Evolutionary conservation across 2,113 vertebrate species (phyloP), one percentile per base, ranked within the genome.

Genomic region (Helogale parvula): DNA sequence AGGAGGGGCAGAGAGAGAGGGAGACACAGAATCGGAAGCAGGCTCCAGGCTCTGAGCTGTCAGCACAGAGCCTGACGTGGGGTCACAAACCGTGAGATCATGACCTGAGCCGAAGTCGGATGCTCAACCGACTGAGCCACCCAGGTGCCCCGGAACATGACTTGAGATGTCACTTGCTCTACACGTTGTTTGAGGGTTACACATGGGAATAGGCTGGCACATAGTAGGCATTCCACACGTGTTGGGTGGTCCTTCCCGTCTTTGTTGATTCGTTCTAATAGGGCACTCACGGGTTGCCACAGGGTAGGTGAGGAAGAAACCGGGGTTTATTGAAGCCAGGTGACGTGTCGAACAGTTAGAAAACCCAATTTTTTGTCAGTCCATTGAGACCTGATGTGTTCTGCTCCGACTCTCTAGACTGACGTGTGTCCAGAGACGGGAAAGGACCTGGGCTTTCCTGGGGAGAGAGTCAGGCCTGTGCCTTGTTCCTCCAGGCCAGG

Each of bases 351-450:
- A 4, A 16, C 5, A 4, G 4, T 31, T 27, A 72, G 4, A 80
- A 29, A 1, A 1, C 15, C 10, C 4, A 0, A 15, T 23, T 50
- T 63, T 63, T 52, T 1, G 0, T 50, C 9, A 60, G 27, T 54
- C 38, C 83, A 66, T 57, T 54, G 15, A 52, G 52, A 63, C 19
- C 6, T n/a, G 14, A 17, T 11, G 33, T 15, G 3, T 65, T 76
- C 41, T 5, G 57, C 65, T 50, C 54, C 23, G 63, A 77, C 54
- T 38, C 85, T 95, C 35, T 31, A 80, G 14, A 5, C 31, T 68
- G 65, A 79, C 13, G 16, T 74, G 5, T 60, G 5, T 57, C 35
- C 27, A 27, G 65, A 93, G 27, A 35, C 31, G 14, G n/a, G 35
- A 65, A 38, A 66, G 52, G 45, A 52, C 9, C 27, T 41, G 31